phyloP scores from a whole-genome alignment of 2,113 vertebrate species.

The Blennius ocellaris region DNA sequence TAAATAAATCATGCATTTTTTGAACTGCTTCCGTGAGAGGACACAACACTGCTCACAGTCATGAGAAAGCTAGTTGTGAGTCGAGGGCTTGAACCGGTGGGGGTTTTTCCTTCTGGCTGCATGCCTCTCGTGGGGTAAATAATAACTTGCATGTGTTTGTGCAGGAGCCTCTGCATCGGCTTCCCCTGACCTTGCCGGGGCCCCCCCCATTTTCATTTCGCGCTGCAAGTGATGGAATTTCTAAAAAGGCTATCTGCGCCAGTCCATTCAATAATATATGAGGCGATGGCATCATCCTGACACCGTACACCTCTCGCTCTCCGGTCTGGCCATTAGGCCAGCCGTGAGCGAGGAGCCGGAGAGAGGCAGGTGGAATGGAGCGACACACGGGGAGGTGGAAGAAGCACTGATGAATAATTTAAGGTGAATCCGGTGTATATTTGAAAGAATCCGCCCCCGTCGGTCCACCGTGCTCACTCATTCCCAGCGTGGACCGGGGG shows the following conservation, averaged over 20 bases:
- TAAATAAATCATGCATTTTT: constrained; percentile 16
- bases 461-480: constrained; percentile 36
- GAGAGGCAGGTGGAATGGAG: constrained; percentile 44
- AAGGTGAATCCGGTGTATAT: constrained; percentile 57
- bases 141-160: constrained; percentile 29
- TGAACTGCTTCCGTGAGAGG: neutral
- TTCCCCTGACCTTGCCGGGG: constrained; percentile 9
- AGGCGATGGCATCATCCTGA: constrained; percentile 59
- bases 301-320: constrained; percentile 66
- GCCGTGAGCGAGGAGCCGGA: constrained; percentile 39
- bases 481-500: constrained; percentile 25
- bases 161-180: neutral
- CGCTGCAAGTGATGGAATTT: constrained; percentile 55
- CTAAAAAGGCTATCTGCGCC: constrained; percentile 43
- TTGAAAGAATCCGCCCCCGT: constrained; percentile 42
- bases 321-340: constrained; percentile 45
- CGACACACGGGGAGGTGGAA: constrained; percentile 48
- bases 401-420: constrained; percentile 74
- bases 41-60: neutral
- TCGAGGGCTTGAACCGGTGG: constrained; percentile 4
- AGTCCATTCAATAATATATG: constrained; percentile 77
- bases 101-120: constrained; percentile 15
- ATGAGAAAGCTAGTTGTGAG: neutral
- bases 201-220: constrained; percentile 34
- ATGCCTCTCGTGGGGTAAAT: constrained; percentile 12